A percentile compares a stretch with the other conserved stretches of the same genome.
Conservation (phyloP, 2,113 vertebrate species). For the Anoura caudifer region DNA sequence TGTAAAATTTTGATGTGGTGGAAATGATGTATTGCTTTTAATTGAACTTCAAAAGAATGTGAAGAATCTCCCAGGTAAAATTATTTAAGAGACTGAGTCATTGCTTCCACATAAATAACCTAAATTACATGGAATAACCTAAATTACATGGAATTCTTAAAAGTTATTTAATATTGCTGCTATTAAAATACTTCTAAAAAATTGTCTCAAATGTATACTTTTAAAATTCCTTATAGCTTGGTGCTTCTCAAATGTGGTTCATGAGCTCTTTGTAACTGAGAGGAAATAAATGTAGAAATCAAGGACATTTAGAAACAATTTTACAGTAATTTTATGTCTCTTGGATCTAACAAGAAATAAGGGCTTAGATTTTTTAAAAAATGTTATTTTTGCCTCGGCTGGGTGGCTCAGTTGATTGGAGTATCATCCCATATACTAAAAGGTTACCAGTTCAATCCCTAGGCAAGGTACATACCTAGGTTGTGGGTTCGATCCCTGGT, state of each 20-base stretch:
- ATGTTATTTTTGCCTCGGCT: background rate
- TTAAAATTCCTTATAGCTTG: background rate
- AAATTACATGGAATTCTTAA: background rate
- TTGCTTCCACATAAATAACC: background rate
- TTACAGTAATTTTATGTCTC: background rate
- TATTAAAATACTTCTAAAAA: conserved; percentile 17
- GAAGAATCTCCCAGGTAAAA: background rate
- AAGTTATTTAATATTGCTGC: background rate
- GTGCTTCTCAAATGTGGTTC: background rate
- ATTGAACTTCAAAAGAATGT: background rate
- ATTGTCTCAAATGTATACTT: background rate
- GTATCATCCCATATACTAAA: no score
- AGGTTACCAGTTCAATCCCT: no score
- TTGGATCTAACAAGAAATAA: background rate
- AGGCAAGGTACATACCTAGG: no score
- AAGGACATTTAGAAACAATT: conserved; percentile 28
- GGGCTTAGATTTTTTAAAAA: background rate
- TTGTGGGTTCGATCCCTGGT: no score
- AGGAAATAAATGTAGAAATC: conserved; percentile 25
- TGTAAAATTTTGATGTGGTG: background rate
- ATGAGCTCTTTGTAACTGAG: background rate
- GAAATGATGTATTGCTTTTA: conserved; percentile 3
- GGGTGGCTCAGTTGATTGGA: no score
- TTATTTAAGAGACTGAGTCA: background rate
- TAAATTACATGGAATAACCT: background rate